Conservation (phyloP, 1,140 invertebrate species). For the Drosophila pruinosa region DNA sequence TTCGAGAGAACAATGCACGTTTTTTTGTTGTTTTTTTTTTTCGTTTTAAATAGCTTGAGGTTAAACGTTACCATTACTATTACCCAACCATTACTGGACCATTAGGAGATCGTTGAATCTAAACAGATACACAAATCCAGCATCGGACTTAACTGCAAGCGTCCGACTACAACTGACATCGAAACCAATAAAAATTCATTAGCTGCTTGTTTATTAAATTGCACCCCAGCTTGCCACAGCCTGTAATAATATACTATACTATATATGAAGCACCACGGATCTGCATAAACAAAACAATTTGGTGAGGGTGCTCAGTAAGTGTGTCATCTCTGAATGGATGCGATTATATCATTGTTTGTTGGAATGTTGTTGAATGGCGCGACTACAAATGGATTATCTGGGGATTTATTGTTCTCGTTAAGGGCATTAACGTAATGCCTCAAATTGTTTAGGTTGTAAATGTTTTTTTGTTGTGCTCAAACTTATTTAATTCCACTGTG, state of each 20-base stretch:
- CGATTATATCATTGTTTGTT: background rate
- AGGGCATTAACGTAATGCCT: too few species aligned
- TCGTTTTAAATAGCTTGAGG: background rate
- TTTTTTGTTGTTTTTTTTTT: too few species aligned
- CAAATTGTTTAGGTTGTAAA: too few species aligned
- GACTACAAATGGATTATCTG: too few species aligned
- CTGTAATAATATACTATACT: background rate
- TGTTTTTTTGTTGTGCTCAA: too few species aligned
- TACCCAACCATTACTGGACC: background rate
- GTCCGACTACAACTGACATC: background rate
- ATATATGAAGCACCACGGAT: slow-evolving; percentile 9
- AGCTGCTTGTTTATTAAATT: slow-evolving; percentile 36
- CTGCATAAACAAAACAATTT: slow-evolving; percentile 46
- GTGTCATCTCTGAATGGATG: slow-evolving; percentile 24
- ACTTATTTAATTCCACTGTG: too few species aligned
- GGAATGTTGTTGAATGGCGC: too few species aligned
- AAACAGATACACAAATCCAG: background rate
- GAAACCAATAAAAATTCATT: slow-evolving; percentile 42
- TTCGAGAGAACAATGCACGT: slow-evolving; percentile 36
- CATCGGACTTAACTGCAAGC: slow-evolving; percentile 4
- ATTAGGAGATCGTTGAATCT: background rate
- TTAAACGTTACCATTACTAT: slow-evolving; percentile 7
- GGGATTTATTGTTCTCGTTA: too few species aligned
- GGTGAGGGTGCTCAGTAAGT: slow-evolving; percentile 1
- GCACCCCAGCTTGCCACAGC: slow-evolving; percentile 10